Evolutionary conservation across 64 coral and sea anemone genomes (phyloP).

Genomic region (Porites australiensis): DNA sequence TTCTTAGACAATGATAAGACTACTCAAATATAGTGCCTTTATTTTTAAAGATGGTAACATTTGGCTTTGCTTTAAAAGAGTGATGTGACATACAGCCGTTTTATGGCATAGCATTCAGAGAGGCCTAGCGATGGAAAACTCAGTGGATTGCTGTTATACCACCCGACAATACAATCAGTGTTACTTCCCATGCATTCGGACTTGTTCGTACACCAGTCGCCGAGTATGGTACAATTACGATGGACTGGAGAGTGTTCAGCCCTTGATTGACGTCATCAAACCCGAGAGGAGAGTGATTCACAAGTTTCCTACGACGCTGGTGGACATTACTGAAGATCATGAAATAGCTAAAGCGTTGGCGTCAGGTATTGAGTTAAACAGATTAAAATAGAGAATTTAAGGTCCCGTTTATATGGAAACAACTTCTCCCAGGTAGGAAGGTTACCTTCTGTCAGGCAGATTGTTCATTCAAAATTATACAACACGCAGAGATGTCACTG

Average conservation of each 20-base stretch:
- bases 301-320: conserved; percentile 9
- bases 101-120: background rate
- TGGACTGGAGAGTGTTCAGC: conserved; percentile 47
- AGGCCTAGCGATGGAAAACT: background rate
- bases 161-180: conserved; percentile 42
- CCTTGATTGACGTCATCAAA: conserved; percentile 35
- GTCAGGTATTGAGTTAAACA: background rate
- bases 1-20: too few species aligned
- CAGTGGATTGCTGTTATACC: conserved; percentile 18
- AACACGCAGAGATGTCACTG: too few species aligned
- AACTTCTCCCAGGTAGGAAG: background rate
- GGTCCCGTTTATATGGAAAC: too few species aligned
- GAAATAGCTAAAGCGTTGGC: conserved; percentile 10
- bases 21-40: too few species aligned
- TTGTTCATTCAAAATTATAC: too few species aligned
- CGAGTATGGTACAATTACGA: conserved; percentile 59
- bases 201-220: conserved; percentile 20
- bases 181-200: conserved; percentile 22
- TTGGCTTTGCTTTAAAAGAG: too few species aligned
- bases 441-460: too few species aligned
- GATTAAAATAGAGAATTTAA: too few species aligned
- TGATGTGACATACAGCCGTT: too few species aligned
- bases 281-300: background rate
- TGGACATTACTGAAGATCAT: background rate
- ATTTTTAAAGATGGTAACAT: too few species aligned